Evolutionary conservation across 2,888 invertebrate species (phyloP).

Genomic region (Carpatolechia fugitivella): DNA sequence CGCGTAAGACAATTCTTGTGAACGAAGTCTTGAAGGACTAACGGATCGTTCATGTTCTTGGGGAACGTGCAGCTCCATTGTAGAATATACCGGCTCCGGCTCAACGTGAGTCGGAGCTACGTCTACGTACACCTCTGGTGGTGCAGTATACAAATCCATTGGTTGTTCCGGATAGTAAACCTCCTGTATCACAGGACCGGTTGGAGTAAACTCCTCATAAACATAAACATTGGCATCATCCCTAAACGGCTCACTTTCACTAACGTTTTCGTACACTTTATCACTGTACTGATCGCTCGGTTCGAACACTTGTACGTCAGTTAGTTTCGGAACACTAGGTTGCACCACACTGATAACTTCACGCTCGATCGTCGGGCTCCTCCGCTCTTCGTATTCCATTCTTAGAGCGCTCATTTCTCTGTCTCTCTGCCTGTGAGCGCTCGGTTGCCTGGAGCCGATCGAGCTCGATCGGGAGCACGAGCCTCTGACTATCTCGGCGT

Average conservation of each 20-base stretch:
- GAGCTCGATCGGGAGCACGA: conserved; percentile 60
- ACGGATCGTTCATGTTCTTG: conserved; percentile 41
- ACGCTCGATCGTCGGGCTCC: conserved; percentile 29
- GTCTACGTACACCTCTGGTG: conserved; percentile 27
- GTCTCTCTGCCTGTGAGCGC: conserved; percentile 32
- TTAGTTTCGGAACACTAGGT: conserved; percentile 42
- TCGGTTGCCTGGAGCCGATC: conserved; percentile 41
- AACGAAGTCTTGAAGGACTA: conserved; percentile 57
- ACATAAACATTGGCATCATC: conserved; percentile 42
- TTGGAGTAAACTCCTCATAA: conserved; percentile 28
- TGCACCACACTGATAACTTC: conserved; percentile 42
- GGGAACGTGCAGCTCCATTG: conserved; percentile 29
- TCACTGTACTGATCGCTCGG: conserved; percentile 45
- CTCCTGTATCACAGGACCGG: conserved; percentile 25
- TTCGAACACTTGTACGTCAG: conserved; percentile 33
- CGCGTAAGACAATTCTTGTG: conserved; percentile 85
- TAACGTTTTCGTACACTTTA: conserved; percentile 47
- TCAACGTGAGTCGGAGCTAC: conserved; percentile 8
- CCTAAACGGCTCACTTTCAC: conserved; percentile 61
- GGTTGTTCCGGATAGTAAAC: conserved; percentile 30
- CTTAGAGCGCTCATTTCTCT: conserved; percentile 28
- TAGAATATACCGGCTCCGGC: conserved; percentile 11
- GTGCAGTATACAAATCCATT: conserved; percentile 33
- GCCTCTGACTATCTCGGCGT: conserved; percentile 89
- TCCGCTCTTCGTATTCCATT: conserved; percentile 17